Evolutionary conservation across 2,888 invertebrate genomes (phyloP), one percentile per base, ranked within the genome.

Genomic region (Parnassius apollo): DNA sequence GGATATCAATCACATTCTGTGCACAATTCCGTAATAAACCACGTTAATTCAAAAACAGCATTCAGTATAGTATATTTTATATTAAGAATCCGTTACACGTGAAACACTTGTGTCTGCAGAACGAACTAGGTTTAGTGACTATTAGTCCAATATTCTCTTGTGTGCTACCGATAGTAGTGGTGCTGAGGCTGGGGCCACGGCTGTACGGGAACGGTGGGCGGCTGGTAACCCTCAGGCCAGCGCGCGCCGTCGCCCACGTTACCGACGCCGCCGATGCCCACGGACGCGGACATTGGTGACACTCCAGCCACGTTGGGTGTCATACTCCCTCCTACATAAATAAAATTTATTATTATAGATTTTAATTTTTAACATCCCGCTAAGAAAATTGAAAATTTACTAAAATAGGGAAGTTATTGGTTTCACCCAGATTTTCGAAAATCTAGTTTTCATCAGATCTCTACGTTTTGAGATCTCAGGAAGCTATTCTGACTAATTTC

Each of bases 81-180:
- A n/a, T n/a, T n/a, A n/a, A 0, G n/a, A 46, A 13, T 13, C 18
- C 9, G 7, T 49, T 49, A 12, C 49, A 18, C 49, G 9, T 49
- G 49, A 49, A 49, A 9, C 7, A 9, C 7, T 2, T 18, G 13
- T 49, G 49, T 49, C 13, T 13, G 13, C 13, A 49, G 49, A 48
- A 8, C 2, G 9, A 49, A 13, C 13, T 11, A 11, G 52, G n/a
- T 9, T 51, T 18, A 57, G 13, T 42, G 42, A 9, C 48, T 46
- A 25, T 62, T 42, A 13, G 53, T 10, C 51, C 42, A 35, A 42
- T 62, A 66, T 55, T 52, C 35, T 12, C 1, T 2, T 45, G 52
- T 9, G n/a, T 58, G 71, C 69, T 75, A 75, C 67, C 94, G 93
- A 81, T 94, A 95, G 87, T 95, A 95, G 76, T 94, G 94, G 73